Evolutionary conservation across 2,888 invertebrate species (phyloP).

Genomic region (Galerucella pusilla): DNA sequence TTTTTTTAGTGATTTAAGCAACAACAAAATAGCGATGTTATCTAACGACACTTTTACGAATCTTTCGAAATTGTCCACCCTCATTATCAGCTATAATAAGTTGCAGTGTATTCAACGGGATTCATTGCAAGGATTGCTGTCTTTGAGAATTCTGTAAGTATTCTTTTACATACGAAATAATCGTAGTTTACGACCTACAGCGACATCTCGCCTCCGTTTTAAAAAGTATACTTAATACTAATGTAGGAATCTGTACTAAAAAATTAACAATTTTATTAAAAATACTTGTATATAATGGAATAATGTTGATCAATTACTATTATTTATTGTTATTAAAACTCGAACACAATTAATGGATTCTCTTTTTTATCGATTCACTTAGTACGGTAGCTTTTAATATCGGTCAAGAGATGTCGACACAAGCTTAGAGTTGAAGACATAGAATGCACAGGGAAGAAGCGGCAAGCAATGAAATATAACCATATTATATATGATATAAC

Average conservation of each 20-base stretch:
- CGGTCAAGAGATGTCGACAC: background rate
- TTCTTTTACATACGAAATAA: conserved; percentile 60
- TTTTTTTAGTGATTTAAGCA: conserved; percentile 88
- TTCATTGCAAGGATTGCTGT: conserved; percentile 87
- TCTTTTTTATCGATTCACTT: background rate
- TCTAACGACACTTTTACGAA: conserved; percentile 93
- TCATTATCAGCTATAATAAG: conserved; percentile 97
- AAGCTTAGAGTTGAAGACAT: background rate
- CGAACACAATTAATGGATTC: too few relatives aligned
- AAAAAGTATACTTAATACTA: too few relatives aligned
- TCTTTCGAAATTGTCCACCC: conserved; percentile 88
- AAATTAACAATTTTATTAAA: too few relatives aligned
- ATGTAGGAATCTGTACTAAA: too few relatives aligned
- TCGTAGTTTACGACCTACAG: too few relatives aligned
- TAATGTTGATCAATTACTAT: too few relatives aligned
- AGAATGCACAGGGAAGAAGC: too few relatives aligned
- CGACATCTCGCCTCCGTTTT: too few relatives aligned
- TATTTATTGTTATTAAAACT: too few relatives aligned
- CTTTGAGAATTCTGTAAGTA: conserved; percentile 83
- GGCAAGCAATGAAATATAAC: too few relatives aligned
- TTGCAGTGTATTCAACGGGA: conserved; percentile 93
- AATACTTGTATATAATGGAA: too few relatives aligned
- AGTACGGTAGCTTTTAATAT: background rate
- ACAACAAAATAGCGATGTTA: conserved; percentile 91
- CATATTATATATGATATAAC: too few relatives aligned